Evolutionary conservation across 2,888 invertebrate genomes (phyloP), one percentile per base, ranked within the genome.

Genomic region (Erebia palarica): DNA sequence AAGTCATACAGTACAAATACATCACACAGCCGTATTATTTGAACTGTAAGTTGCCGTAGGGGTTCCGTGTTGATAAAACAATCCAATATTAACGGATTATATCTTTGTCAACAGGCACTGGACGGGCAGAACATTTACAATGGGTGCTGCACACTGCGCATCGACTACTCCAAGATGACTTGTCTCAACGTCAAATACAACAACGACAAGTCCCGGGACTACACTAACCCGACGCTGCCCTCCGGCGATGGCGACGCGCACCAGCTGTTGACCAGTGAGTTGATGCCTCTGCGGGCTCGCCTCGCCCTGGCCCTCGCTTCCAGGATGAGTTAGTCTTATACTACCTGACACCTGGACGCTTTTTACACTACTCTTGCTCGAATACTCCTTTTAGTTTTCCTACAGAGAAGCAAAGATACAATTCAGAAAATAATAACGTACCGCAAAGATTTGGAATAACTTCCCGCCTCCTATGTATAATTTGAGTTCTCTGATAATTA

Each of bases 91-190:
- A 16, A 57, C 21, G 57, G 57, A 21, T 53, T 72, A n/a, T 60
- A 65, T 76, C 61, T 42, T 87, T 86, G 79, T 85, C 80, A 82
- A 3, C 95, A 98, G 96, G 96, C 98, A 73, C 94, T 99, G 82
- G 99, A 99, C 88, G 99, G 99, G 60, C 99, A 99, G 93, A 99
- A 99, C 92, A 99, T 99, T 86, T 99, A 99, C 96, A 99, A 99
- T 92, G 98, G 99, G 73, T 99, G 99, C 94, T 99, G 99, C 95
- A 99, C 99, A 70, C 95, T 99, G 84, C 97, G 99, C 90, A 99
- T 99, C 90, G 99, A 99, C 94, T 99, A 99, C 94, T 99, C 99
- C 82, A 99, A 99, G 94, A 96, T 99, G 96, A 97, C 98, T 82
- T 98, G 98, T 82, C 95, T 99, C 83, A 99, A 99, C 94, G 99